These are phyloP conservation scores for Protosalanx chinensis DNA, from an alignment of 2,797 vertebrate genomes.

Conservation along the genomic window DNA sequence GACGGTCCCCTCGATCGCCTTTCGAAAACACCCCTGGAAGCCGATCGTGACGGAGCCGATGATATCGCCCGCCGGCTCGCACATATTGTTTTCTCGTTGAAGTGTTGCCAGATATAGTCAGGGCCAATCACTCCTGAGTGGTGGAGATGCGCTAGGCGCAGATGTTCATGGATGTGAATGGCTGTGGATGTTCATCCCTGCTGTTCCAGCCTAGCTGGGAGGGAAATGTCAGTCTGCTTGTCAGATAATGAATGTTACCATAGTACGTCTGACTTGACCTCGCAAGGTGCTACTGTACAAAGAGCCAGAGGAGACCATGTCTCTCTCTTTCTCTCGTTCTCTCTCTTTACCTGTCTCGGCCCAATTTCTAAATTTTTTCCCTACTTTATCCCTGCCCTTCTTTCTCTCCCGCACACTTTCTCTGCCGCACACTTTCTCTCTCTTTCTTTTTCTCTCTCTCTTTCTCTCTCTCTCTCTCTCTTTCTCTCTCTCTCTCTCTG, in stretches of 20 bases:
- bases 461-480: too few relatives aligned
- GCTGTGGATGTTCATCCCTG: not conserved
- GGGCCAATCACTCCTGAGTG: conserved; percentile 6
- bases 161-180: too few relatives aligned
- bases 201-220: too few relatives aligned
- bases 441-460: not conserved
- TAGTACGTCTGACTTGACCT: conserved; percentile 11
- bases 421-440: not conserved
- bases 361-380: too few relatives aligned
- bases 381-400: too few relatives aligned
- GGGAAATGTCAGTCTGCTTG: conserved; percentile 3
- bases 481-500: too few relatives aligned
- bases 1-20: conserved; percentile 11
- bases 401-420: too few relatives aligned
- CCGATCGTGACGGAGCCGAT: conserved; percentile 14
- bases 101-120: not conserved
- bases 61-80: not conserved
- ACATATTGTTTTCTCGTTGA: conserved; percentile 8
- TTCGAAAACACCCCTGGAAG: conserved; percentile 20
- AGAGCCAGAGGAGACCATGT: conserved; percentile 34
- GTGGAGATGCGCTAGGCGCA: not conserved
- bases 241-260: not conserved
- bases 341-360: not conserved
- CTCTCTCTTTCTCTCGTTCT: conserved; percentile 25
- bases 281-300: not conserved